Evolutionary conservation across 37 sponge, comb jelly and placozoan genomes (phyloP).

Genomic region (Mnemiopsis leidyi): DNA sequence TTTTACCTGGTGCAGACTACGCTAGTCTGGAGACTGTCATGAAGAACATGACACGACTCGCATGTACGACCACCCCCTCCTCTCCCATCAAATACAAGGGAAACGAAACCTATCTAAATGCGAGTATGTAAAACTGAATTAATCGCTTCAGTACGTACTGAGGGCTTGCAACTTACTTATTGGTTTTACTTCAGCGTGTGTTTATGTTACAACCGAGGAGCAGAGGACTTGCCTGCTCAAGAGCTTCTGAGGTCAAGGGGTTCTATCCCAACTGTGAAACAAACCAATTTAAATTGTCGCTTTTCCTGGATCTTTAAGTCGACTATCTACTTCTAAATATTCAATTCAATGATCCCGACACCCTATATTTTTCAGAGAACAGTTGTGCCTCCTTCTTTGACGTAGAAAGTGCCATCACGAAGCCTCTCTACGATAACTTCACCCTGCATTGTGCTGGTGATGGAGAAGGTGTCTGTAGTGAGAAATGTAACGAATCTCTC

Average conservation of each 20-base stretch:
- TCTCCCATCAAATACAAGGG: neutral
- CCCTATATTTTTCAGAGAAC: constrained; percentile 5
- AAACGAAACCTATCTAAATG: neutral
- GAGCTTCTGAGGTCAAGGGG: too few species aligned
- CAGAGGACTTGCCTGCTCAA: too few species aligned
- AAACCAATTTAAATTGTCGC: too few species aligned
- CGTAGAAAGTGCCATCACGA: neutral
- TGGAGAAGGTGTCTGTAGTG: neutral
- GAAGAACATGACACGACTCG: constrained; percentile 52
- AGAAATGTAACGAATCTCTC: neutral
- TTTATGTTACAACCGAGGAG: too few species aligned
- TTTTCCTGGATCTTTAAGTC: too few species aligned
- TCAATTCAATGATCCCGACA: too few species aligned
- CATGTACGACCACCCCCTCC: neutral
- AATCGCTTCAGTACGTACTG: too few species aligned
- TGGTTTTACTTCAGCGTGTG: too few species aligned
- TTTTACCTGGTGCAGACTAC: constrained; percentile 42
- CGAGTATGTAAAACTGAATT: neutral
- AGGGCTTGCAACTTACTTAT: too few species aligned
- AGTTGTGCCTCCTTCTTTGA: constrained; percentile 48
- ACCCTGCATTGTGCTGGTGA: neutral
- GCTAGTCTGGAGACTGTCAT: neutral
- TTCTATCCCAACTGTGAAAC: too few species aligned
- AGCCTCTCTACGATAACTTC: constrained; percentile 2
- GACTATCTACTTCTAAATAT: too few species aligned